Base-by-base conservation (phyloP, 2,888 invertebrate species). In the Cataglyphis rosenhaueri region DNA sequence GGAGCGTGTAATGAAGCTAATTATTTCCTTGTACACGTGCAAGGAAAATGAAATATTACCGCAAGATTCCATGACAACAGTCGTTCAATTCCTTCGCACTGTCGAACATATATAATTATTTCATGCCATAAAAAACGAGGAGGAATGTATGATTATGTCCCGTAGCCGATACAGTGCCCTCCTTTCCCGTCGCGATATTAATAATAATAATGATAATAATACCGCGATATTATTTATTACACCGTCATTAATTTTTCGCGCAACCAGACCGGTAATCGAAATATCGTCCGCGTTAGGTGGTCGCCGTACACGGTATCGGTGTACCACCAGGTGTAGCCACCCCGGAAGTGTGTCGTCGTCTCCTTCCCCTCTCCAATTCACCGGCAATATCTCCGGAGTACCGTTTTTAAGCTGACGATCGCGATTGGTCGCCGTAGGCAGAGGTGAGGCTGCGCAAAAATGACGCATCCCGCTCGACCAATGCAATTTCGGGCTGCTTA, bases 401-500 rank as follows among this genome's bases (percentile, higher is more conserved):
- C 78, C 78, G 78, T 79, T 79, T 78, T 79, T 70, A 48, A 71
- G 25, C 35, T 79, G 59, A 8, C 59, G 44, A 10, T 35, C 44
- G 70, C 70, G 65, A 82, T 82, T 76, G 76, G 81, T 44, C 65
- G 76, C 57, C 55, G 59, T 21, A 5, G 65, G 44, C 76, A 76
- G 81, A 76, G 59, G 38, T 59, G 76, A 75, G 81, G 65, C 57
- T 68, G 41, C 71, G 81, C 62, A 62, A 75, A 84, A 85, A 84
- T 74, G 74, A 66, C 74, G 70, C 38, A 21, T 73, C 48, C 48
- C 6, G 25, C 25, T 59, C 70, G 79, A n/a, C 71, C 66, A 81
- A 81, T 84, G 84, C 35, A 84, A 81, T 81, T 79, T 85, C 62
- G 52, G 52, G 35, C 44, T 57, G 41, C 35, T 83, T 84, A 83